These are phyloP conservation scores for Adelphocoris suturalis DNA, from an alignment of 2,888 invertebrate genomes.

Conservation along the genomic window DNA sequence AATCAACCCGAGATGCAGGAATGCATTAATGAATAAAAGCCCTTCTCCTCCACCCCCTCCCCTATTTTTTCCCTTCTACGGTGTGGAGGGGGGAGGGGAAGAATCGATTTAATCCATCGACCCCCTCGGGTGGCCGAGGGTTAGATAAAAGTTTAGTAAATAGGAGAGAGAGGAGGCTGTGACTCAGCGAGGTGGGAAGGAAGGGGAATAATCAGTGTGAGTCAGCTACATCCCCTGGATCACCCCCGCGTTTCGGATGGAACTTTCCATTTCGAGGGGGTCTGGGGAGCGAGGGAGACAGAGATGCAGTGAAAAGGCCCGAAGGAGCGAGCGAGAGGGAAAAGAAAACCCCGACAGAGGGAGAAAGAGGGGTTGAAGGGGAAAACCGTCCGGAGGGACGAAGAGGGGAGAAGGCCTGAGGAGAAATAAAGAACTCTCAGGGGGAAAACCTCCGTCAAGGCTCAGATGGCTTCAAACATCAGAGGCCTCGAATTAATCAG, in stretches of 20 bases:
- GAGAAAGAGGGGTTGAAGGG: neutral
- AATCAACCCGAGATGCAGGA: conserved; percentile 60
- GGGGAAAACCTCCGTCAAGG: conserved; percentile 44
- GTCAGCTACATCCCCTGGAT: conserved; percentile 55
- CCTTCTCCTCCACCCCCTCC: neutral
- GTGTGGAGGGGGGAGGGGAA: neutral
- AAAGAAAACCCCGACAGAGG: neutral
- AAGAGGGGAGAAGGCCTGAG: neutral
- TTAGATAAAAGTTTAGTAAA: conserved; percentile 66
- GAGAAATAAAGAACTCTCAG: conserved; percentile 45
- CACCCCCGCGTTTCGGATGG: conserved; percentile 25
- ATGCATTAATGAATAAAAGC: conserved; percentile 60
- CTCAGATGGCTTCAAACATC: conserved; percentile 61
- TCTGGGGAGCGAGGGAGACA: neutral
- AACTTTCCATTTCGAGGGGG: conserved; percentile 21
- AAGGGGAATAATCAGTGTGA: conserved; percentile 63
- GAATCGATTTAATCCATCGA: conserved; percentile 68
- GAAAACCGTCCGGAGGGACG: neutral
- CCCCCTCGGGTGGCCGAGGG: conserved; percentile 42
- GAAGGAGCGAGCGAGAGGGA: neutral
- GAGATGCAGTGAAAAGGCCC: too few relatives aligned
- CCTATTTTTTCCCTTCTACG: neutral
- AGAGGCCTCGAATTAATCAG: conserved; percentile 41
- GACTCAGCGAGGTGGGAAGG: conserved; percentile 56
- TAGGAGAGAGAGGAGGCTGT: conserved; percentile 56